phyloP scores from a whole-genome alignment of 2,113 vertebrate genomes.

The Desmodus rotundus region DNA sequence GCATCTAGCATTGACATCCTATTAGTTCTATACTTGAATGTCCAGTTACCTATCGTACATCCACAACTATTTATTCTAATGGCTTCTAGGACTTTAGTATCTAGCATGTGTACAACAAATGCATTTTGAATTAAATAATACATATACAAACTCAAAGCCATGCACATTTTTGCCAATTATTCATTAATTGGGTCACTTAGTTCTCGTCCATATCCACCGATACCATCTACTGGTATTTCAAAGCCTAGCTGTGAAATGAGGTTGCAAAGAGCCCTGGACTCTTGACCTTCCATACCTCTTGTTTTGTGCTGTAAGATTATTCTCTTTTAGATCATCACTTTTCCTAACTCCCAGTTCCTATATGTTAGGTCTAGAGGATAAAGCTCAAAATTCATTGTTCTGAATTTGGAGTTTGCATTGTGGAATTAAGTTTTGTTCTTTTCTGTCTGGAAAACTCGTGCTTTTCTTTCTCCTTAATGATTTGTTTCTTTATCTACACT shows the following conservation, averaged over 20 bases:
- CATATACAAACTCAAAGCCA: background rate
- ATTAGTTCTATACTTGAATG: background rate
- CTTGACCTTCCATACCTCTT: background rate
- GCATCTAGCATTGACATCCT: background rate
- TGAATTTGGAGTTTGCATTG: background rate
- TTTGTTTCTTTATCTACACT: background rate
- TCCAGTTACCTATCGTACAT: background rate
- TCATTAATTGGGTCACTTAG: background rate
- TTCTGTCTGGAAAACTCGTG: background rate
- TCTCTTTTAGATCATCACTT: background rate
- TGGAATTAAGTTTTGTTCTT: background rate
- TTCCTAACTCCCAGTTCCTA: background rate
- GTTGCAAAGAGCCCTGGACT: background rate
- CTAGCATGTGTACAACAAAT: background rate
- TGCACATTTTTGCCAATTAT: background rate
- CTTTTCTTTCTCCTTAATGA: background rate
- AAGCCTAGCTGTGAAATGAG: background rate
- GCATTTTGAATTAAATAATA: background rate
- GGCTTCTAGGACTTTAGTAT: background rate
- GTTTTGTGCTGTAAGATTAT: background rate
- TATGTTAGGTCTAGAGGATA: background rate
- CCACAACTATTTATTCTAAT: background rate
- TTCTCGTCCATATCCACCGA: background rate
- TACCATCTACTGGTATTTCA: background rate
- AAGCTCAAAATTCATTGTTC: background rate